Evolutionary conservation across 2,797 vertebrate genomes (phyloP).

Genomic region (Ceryle rudis): DNA sequence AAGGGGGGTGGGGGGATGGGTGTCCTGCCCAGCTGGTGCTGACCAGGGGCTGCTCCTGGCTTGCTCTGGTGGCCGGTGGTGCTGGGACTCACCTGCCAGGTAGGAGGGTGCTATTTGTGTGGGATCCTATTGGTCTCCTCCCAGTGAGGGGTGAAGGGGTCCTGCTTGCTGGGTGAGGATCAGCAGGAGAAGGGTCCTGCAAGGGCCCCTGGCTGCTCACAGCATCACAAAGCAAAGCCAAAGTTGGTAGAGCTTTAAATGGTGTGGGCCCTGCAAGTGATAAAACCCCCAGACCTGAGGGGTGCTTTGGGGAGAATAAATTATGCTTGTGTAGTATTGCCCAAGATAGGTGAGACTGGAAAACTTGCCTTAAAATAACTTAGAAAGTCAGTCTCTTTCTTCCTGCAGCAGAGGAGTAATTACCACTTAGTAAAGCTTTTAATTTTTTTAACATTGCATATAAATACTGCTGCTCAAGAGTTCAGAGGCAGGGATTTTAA

Average conservation of each 20-base stretch:
- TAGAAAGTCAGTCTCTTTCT: constrained; percentile 8
- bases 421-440: constrained; percentile 53
- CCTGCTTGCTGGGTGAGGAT: fast-evolving
- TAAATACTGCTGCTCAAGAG: constrained; percentile 63
- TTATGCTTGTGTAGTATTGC: neutral
- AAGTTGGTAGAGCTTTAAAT: fast-evolving
- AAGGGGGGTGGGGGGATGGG: no score
- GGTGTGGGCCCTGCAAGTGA: fast-evolving
- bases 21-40: neutral
- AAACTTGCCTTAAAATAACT: constrained; percentile 32
- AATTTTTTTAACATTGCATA: constrained; percentile 31
- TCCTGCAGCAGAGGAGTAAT: constrained; percentile 28
- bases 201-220: neutral
- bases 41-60: neutral
- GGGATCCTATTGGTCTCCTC: fast-evolving
- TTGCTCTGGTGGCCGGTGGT: fast-evolving
- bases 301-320: neutral
- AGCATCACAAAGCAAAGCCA: fast-evolving
- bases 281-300: neutral
- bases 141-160: fast-evolving
- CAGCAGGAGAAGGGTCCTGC: fast-evolving
- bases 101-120: fast-evolving
- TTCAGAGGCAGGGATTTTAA: constrained; percentile 75
- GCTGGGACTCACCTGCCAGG: fast-evolving
- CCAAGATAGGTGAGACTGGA: neutral